These are phyloP conservation scores for Drosophila algonquin DNA, from an alignment of 2,888 invertebrate species.

Conservation along the genomic window DNA sequence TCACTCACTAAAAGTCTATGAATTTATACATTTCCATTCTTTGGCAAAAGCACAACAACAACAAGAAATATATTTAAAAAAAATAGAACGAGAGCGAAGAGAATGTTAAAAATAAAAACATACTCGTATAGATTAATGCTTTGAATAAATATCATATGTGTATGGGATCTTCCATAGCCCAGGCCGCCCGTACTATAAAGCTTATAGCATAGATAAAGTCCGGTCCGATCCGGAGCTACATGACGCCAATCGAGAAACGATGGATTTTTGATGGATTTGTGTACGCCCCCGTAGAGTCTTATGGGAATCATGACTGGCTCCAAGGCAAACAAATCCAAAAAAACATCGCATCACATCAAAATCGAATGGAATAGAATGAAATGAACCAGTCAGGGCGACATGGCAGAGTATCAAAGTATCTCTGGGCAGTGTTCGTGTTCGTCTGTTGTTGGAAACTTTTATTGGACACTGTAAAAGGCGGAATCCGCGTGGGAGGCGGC, in stretches of 20 bases:
- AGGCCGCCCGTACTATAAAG: no score
- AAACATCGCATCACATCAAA: slow-evolving; percentile 17
- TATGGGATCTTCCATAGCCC: neutral
- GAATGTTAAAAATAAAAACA: slow-evolving; percentile 67
- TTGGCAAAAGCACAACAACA: slow-evolving; percentile 20
- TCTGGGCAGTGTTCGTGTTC: slow-evolving; percentile 9
- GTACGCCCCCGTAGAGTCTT: slow-evolving; percentile 27
- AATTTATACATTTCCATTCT: slow-evolving; percentile 33
- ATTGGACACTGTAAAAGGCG: slow-evolving; percentile 73
- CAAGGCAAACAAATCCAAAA: slow-evolving; percentile 1
- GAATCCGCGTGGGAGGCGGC: slow-evolving; percentile 55
- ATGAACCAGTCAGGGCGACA: slow-evolving; percentile 41
- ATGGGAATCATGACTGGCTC: neutral
- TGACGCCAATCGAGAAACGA: slow-evolving; percentile 60
- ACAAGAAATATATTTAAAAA: slow-evolving; percentile 6
- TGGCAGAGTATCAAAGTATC: slow-evolving; percentile 14
- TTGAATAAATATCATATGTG: slow-evolving; percentile 64
- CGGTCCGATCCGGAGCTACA: no score
- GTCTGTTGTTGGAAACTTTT: slow-evolving; percentile 54
- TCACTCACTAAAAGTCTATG: slow-evolving; percentile 70
- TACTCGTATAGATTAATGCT: slow-evolving; percentile 66
- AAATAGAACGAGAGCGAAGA: slow-evolving; percentile 19
- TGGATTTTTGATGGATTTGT: slow-evolving; percentile 70
- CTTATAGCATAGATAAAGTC: slow-evolving; percentile 14
- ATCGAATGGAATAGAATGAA: slow-evolving; percentile 19